Evolutionary conservation across 2,888 invertebrate species (phyloP).

Genomic region (Pachliopta kotzebuea): DNA sequence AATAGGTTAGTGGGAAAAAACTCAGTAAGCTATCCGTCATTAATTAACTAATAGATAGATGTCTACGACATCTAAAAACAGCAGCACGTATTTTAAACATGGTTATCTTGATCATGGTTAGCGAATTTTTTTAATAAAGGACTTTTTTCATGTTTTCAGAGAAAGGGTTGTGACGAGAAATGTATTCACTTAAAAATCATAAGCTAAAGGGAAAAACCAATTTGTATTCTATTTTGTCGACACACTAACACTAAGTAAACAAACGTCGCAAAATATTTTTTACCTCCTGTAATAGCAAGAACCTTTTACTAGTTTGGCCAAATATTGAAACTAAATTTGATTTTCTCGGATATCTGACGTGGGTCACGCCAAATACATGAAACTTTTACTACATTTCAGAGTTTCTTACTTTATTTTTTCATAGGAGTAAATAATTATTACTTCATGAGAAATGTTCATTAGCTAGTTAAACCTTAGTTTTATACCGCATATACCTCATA

Average conservation of each 20-base stretch:
- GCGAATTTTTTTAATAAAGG: too few species aligned
- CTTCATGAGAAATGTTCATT: too few species aligned
- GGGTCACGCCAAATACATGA: not conserved
- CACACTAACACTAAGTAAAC: not conserved
- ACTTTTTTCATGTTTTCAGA: too few species aligned
- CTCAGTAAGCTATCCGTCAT: too few species aligned
- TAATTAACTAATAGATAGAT: too few species aligned
- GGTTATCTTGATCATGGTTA: too few species aligned
- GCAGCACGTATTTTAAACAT: too few species aligned
- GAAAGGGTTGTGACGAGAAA: too few species aligned
- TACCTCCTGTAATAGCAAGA: not conserved
- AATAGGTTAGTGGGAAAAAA: too few species aligned
- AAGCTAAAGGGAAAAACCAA: not conserved
- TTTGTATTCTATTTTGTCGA: not conserved
- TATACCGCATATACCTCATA: too few species aligned
- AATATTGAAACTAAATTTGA: constrained; percentile 7
- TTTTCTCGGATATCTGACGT: not conserved
- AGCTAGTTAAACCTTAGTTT: too few species aligned
- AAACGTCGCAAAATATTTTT: not conserved
- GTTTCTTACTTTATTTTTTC: not conserved
- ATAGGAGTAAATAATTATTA: not conserved
- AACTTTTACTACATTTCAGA: not conserved
- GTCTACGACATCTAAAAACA: too few species aligned
- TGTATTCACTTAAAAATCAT: not conserved
- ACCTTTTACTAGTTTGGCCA: not conserved